Base-by-base conservation (phyloP, 2,113 vertebrate species). In the Mionectes macconnelli region DNA sequence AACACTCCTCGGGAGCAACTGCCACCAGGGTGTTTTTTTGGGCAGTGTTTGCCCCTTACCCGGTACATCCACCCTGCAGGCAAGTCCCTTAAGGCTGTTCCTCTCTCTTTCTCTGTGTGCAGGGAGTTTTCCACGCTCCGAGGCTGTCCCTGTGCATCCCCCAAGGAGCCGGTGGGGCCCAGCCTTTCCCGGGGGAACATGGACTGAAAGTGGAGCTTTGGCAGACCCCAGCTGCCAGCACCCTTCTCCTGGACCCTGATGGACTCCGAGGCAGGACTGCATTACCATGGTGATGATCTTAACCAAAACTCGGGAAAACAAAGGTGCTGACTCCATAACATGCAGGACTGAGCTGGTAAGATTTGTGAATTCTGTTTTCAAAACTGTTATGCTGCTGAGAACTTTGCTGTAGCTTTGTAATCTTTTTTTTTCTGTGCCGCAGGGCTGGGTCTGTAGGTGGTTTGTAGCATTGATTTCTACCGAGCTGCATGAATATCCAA, bases 251-350 rank as follows among this genome's bases (percentile, higher is more conserved):
- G 93, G 59, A 95, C 93, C 96, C 94, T 89, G 95, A 97, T 96
- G 97, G 96, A 96, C 91, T 75, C 87, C 1, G 35, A 90, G 80
- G 83, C 92, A 87, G 95, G 96, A 95, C 96, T 96, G 93, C 93
- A 80, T 92, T 97, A 98, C 98, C 98, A 99, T 99, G 98, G 98
- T 99, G 98, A 99, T 98, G 97, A 98, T 98, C 97, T 98, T 98
- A 97, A 98, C 98, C 93, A 98, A 98, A 98, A 98, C 97, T 97
- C 97, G 98, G 98, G 97, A 98, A 97, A 98, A 98, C 98, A 98
- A 98, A 98, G 97, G 97, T 97, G 98, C 98, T 96, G 98, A 98
- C 98, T 98, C 98, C 66, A 59, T 98, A 98, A 98, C 97, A 95
- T 83, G 97, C 97, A 97, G 97, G 94, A 97, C 97, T 97, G 98